Evolutionary conservation across 2,888 invertebrate species (phyloP), one percentile per base, ranked within the genome.

Genomic region (Tachina lurida): DNA sequence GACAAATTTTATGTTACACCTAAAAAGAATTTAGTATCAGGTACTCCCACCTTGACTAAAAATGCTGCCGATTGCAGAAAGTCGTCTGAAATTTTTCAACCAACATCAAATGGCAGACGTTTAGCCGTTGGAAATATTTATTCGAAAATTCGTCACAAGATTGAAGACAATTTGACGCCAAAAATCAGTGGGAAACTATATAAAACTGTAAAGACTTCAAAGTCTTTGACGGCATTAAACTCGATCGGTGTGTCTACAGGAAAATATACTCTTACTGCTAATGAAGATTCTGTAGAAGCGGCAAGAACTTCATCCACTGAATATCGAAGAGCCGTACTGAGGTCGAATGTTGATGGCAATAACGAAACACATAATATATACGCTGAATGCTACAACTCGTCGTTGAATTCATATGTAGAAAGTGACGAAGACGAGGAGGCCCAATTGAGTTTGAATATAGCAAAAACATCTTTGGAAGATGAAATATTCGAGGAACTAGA

Each of bases 401-500:
- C 68, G 13, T 31, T 62, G 1, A 12, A 12, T 45, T 58, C 58
- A 1, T 82, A 82, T 65, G 74, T 78, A 12, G 93, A 92, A 73
- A 92, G 92, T 87, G 92, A 92, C 73, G 92, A 92, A 65, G 92
- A 92, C 74, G 89, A 90, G 13, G 87, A 90, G 12, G 87, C 89
- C 45, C 89, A 89, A 70, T 82, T 92, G 12, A 91, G 90, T 74
- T 86, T 92, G 12, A 92, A 90, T 87, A 88, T 92, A 8, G 90
- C 91, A 0, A 91, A 91, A 80, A 89, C 91, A 47, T 93, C 93
- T 4, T 87, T 93, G 39, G 93, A 93, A 82, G 93, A 93, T 84
- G 93, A 93, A 88, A 93, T 93, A 60, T 93, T 93, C 73, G 91
- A 93, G n/a, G 93, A 93, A 85, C 88, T 93, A 22, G 93, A 93